These are phyloP conservation scores for Nephotettix cincticeps DNA, from an alignment of 1,140 invertebrate species.

Conservation along the genomic window DNA sequence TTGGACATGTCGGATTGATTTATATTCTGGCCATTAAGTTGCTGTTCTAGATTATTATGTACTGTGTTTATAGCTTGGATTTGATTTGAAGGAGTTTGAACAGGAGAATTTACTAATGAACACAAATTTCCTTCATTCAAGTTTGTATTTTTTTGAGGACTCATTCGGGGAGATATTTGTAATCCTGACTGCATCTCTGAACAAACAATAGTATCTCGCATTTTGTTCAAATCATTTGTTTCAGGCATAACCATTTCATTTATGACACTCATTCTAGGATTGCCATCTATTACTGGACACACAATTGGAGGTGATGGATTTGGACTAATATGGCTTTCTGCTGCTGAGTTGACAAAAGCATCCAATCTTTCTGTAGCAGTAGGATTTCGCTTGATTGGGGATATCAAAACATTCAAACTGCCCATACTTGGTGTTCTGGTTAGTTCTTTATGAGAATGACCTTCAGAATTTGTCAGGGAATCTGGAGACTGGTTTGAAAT, in stretches of 20 bases:
- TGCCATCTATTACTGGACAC: background rate
- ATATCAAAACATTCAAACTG: background rate
- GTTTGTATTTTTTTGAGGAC: background rate
- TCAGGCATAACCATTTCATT: background rate
- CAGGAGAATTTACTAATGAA: background rate
- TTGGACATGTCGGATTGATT: background rate
- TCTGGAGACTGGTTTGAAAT: background rate
- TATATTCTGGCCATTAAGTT: no score
- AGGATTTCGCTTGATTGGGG: conserved; percentile 24
- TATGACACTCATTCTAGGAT: background rate
- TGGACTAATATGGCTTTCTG: conserved; percentile 52
- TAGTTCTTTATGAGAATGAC: background rate
- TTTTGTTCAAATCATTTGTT: background rate
- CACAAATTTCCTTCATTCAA: background rate
- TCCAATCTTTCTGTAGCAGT: conserved; percentile 57
- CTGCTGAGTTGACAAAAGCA: conserved; percentile 61
- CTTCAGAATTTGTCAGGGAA: background rate
- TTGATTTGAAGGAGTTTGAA: no score
- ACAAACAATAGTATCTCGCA: no score
- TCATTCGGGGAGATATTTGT: background rate
- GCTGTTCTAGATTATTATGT: no score
- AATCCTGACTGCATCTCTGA: background rate
- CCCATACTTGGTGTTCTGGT: no score
- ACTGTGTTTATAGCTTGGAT: no score
- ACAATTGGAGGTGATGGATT: background rate